Base-by-base conservation (phyloP, 2,888 invertebrate species). In the Eretmocerus hayati region DNA sequence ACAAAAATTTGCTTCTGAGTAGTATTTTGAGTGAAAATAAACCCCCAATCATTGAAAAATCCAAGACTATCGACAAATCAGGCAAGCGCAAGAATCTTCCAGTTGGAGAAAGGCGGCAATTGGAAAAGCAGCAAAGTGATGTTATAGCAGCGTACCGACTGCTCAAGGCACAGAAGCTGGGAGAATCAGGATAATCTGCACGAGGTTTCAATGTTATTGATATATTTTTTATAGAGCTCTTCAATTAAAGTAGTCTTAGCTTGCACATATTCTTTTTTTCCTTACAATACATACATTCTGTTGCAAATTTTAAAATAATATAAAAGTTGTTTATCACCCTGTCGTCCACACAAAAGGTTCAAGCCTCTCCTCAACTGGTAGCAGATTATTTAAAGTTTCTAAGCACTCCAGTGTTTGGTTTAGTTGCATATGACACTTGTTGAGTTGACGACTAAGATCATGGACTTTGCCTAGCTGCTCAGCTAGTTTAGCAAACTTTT, bases 331-430 rank as follows among this genome's bases (percentile, higher is more conserved):
- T 51, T 3, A 58, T 59, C 66, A 79, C 59, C 85, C 84, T 11
- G 85, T 85, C n/a, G 84, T 87, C 91, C 90, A 91, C 0, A 88
- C 83, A 65, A 94, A 93, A 0, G 92, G 89, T 65, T 92, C 90
- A 33, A 95, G 72, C 13, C 90, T 79, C 58, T 90, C 87, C 16
- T 86, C 85, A 40, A 85, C 78, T 21, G 92, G 91, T 26, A 95
- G 74, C 55, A 85, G 73, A 61, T 85, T 82, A 64, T 95, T 95
- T 37, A 95, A 75, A 15, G 84, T 81, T 65, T 93, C 91, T 65
- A 92, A 79, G 41, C 87, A 87, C 65, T 88, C 90, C 2, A 93
- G 72, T 1, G 89, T 88, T 73, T 90, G 86, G 69, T 88, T 87
- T 16, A 95, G 75, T 46, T 87, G 73, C 47, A 84, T 82, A 67